These are phyloP conservation scores for Maccullochella peelii DNA, from an alignment of 2,113 vertebrate genomes.

Conservation along the genomic window DNA sequence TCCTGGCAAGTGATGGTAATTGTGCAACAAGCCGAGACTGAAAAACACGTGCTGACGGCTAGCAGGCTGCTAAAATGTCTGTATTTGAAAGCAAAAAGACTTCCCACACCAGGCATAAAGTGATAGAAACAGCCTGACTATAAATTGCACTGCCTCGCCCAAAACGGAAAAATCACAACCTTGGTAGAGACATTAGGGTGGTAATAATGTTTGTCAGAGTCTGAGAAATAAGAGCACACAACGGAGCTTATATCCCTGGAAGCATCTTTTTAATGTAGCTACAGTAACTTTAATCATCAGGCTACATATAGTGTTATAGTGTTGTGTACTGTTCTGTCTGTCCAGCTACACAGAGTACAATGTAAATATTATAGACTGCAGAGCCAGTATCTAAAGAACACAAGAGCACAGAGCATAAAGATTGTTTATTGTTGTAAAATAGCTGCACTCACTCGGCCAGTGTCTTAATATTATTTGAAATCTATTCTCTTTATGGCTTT, in stretches of 20 bases:
- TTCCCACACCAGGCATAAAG: conserved; percentile 55
- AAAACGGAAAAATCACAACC: conserved; percentile 50
- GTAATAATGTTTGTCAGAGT: conserved; percentile 61
- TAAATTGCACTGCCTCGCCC: conserved; percentile 49
- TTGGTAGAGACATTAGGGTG: conserved; percentile 55
- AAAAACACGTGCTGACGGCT: conserved; percentile 55
- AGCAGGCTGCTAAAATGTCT: conserved; percentile 55
- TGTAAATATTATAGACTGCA: conserved; percentile 54
- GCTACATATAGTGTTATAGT: neutral
- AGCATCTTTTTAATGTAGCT: conserved; percentile 49
- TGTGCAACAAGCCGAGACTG: conserved; percentile 60
- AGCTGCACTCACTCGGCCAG: conserved; percentile 38
- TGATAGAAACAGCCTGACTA: conserved; percentile 48
- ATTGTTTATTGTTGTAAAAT: conserved; percentile 53
- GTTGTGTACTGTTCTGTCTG: conserved; percentile 23
- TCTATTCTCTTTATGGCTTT: conserved; percentile 47
- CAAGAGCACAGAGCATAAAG: conserved; percentile 46
- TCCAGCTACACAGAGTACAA: conserved; percentile 33
- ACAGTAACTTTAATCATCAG: conserved; percentile 53
- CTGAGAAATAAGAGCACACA: conserved; percentile 28
- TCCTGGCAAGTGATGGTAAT: conserved; percentile 56
- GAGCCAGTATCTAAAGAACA: conserved; percentile 35
- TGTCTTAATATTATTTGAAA: conserved; percentile 62
- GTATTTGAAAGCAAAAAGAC: conserved; percentile 57
- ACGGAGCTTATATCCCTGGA: conserved; percentile 29